Percentiles rank a stretch among this genome's conserved stretches.
These are phyloP conservation scores for Spondyliosoma cantharus DNA, from an alignment of 2,797 vertebrate species.

Conservation along the genomic window DNA sequence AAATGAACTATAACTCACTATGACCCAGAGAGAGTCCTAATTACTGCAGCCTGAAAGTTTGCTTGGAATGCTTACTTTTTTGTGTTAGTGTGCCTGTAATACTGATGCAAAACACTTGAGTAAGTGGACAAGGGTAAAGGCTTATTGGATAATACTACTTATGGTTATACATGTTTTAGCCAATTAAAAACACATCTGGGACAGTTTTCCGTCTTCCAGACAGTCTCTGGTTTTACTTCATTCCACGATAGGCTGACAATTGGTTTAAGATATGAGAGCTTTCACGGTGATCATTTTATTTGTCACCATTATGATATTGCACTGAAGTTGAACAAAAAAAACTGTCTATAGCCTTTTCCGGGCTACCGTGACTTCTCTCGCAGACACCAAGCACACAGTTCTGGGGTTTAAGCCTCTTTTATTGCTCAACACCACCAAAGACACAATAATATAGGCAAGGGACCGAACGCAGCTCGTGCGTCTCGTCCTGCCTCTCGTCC, in stretches of 20 bases:
- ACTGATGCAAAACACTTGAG: not conserved
- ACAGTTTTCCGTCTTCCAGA: slow-evolving; percentile 4
- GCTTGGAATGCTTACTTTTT: not conserved
- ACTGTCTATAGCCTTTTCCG: too few species aligned
- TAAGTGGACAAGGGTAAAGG: too few species aligned
- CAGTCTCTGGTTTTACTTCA: not conserved
- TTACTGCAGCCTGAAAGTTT: not conserved
- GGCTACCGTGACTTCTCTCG: too few species aligned
- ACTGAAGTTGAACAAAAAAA: too few species aligned
- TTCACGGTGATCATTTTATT: not conserved
- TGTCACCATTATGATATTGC: not conserved
- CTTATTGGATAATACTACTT: not conserved
- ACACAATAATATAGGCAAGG: too few species aligned
- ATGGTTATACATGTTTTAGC: slow-evolving; percentile 18
- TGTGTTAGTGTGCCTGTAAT: not conserved
- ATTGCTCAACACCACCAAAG: too few species aligned
- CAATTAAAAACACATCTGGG: not conserved
- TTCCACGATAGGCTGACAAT: not conserved
- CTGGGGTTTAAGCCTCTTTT: too few species aligned
- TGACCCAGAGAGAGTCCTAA: not conserved
- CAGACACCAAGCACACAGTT: too few species aligned
- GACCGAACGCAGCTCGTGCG: too few species aligned
- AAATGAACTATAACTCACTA: not conserved
- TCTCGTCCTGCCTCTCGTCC: too few species aligned
- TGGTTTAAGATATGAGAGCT: not conserved